Evolutionary conservation across 2,797 vertebrate species (phyloP), one percentile per base, ranked within the genome.

Genomic region (Zalophus californianus): DNA sequence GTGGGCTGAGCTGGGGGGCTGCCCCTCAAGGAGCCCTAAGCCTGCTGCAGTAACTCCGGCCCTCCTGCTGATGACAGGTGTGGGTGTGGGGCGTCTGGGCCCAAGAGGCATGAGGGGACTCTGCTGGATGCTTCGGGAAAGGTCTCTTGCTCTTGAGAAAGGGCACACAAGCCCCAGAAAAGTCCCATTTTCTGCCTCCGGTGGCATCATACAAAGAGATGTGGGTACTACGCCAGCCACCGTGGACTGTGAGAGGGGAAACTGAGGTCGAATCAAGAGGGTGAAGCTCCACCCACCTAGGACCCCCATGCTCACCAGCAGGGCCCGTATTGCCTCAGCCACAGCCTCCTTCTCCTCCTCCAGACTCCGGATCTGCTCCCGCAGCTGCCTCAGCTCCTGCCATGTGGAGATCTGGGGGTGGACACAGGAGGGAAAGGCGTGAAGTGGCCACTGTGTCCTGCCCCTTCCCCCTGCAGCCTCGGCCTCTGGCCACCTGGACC

Each of bases 381-480:
- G 98, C 56, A 99, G 98, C 27, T 98, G 96, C 97, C 98, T 98
- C 44, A 99, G 98, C 90, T 99, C 97, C 96, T 99, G 97, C 99
- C 99, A 99, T 1, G 98, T 98, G 10, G 98, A 97, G 2, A 99
- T 98, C 99, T 99, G 84, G 11, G 78, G n/a, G 73, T 0, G 85
- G 35, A 66, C 21, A 56, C 5, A 8, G n/a, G 29, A 32, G 14
- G 32, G 58, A 23, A 73, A 44, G 21, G 29, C 2, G 12, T 83
- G 90, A 50, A 41, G 14, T 0, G 7, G 60, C 16, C 72, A 5
- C 52, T 2, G 16, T 54, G 58, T 23, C 50, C 80, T 80, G 60
- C 5, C 29, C 29, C 75, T 23, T 80, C 44, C 48, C 4, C 2
- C 62, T 80, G 50, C 4, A 62, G 35, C 56, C 58, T 78, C 15